Conservation (phyloP, 2,113 vertebrate genomes). For the Misgurnus anguillicaudatus region DNA sequence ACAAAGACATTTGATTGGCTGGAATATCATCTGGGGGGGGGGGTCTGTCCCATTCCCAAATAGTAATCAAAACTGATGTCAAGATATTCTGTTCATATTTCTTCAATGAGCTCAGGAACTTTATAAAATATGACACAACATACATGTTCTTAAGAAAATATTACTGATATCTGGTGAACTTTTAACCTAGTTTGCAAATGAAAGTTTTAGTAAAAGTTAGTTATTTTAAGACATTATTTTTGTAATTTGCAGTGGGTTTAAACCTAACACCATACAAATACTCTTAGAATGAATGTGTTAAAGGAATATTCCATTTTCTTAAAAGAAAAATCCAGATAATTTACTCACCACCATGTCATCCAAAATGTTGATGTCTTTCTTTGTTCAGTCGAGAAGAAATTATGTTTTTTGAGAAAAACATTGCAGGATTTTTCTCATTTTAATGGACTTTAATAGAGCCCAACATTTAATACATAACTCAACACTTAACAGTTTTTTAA, state of each 20-base stretch:
- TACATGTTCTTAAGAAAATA: neutral
- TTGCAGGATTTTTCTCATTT: no score
- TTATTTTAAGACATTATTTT: neutral
- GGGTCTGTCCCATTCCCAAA: neutral
- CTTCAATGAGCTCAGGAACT: neutral
- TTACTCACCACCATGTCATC: no score
- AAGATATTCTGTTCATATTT: conserved; percentile 8
- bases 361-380: no score
- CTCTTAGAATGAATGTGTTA: no score
- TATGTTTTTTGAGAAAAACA: no score
- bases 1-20: neutral
- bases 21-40: neutral
- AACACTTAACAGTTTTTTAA: no score
- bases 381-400: no score
- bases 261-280: no score
- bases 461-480: no score
- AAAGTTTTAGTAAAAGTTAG: neutral
- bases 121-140: neutral
- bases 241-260: neutral
- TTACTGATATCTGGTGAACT: neutral
- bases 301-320: no score
- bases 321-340: no score
- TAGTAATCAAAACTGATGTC: neutral
- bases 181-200: neutral
- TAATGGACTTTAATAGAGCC: no score